phyloP scores from a whole-genome alignment of 2,888 invertebrate species.

The Lymantria dispar region DNA sequence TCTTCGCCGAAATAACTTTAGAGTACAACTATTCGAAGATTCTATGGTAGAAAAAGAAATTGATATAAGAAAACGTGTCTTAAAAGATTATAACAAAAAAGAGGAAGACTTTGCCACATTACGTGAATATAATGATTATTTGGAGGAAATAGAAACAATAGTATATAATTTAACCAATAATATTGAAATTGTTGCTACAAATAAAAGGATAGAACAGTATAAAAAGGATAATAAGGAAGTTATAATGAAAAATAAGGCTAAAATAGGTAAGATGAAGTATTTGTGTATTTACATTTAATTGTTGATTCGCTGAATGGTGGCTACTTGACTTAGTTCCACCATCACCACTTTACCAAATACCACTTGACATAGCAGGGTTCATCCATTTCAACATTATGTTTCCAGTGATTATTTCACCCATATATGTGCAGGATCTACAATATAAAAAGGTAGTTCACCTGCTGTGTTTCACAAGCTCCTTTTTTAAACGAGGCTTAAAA shows the following conservation, averaged over 20 bases:
- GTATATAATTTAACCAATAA: conserved; percentile 95
- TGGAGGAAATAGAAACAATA: conserved; percentile 96
- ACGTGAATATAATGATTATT: conserved; percentile 96
- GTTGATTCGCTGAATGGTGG: too few relatives aligned
- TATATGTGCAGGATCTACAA: too few relatives aligned
- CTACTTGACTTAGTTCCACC: too few relatives aligned
- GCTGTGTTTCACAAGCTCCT: too few relatives aligned
- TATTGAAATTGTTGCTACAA: conserved; percentile 93
- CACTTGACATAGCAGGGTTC: too few relatives aligned
- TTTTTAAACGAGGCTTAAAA: too few relatives aligned
- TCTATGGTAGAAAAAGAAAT: conserved; percentile 98
- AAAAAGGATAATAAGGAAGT: conserved; percentile 94
- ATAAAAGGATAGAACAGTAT: conserved; percentile 94
- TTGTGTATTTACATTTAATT: too few relatives aligned
- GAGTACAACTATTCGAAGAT: conserved; percentile 98
- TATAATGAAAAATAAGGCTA: conserved; percentile 90
- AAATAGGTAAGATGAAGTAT: conserved; percentile 73
- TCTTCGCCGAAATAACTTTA: conserved; percentile 93
- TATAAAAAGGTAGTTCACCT: too few relatives aligned
- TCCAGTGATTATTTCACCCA: too few relatives aligned
- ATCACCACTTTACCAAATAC: too few relatives aligned
- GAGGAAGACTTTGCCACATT: conserved; percentile 95
- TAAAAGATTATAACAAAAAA: conserved; percentile 96
- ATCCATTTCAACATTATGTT: too few relatives aligned
- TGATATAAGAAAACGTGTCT: conserved; percentile 93